Conservation (phyloP, 2,888 invertebrate genomes). For the Gastrophysa polygoni region DNA sequence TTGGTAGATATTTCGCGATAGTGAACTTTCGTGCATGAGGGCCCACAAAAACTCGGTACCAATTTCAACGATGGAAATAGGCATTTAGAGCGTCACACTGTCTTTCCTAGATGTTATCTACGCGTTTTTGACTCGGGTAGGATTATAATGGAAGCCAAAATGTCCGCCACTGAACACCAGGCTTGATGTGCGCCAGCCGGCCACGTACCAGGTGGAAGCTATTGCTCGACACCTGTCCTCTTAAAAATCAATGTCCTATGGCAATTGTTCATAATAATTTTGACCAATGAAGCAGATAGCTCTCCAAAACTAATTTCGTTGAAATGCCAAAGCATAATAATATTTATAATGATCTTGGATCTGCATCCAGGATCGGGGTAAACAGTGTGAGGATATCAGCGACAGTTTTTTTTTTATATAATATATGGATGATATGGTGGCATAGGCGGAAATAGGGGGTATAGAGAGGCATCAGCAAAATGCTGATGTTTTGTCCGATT, state of each 20-base stretch:
- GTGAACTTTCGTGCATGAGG: neutral
- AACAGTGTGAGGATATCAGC: too few species aligned
- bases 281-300: conserved; percentile 44
- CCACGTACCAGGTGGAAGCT: conserved; percentile 56
- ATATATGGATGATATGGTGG: too few species aligned
- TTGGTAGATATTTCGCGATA: neutral
- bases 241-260: conserved; percentile 57
- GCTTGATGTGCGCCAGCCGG: conserved; percentile 48
- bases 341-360: neutral
- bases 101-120: conserved; percentile 34
- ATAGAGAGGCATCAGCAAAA: too few species aligned
- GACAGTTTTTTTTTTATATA: too few species aligned
- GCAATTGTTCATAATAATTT: conserved; percentile 53
- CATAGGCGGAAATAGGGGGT: too few species aligned
- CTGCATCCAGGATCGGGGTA: too few species aligned
- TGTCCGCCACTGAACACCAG: conserved; percentile 41
- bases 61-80: conserved; percentile 28
- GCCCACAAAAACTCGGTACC: neutral
- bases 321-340: neutral
- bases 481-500: too few species aligned
- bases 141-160: conserved; percentile 36
- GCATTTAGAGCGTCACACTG: conserved; percentile 23
- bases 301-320: neutral
- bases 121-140: conserved; percentile 33
- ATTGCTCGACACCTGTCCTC: conserved; percentile 55